Conservation (phyloP, 2,113 vertebrate genomes). For the Candoia aspera region DNA sequence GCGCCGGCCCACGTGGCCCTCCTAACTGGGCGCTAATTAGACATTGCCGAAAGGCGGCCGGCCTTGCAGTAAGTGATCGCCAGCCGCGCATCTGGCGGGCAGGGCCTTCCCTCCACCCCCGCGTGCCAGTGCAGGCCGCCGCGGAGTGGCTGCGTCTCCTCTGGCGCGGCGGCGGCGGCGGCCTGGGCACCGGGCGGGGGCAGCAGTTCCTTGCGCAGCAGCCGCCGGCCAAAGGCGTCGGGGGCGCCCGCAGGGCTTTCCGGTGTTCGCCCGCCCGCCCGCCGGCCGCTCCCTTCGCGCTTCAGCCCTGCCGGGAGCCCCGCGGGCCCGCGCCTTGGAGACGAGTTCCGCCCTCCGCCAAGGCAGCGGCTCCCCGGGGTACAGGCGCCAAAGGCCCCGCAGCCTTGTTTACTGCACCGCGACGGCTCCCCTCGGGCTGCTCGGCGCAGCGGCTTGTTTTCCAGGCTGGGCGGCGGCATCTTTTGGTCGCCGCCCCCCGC, state of each 20-base stretch:
- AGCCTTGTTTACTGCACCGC: background rate
- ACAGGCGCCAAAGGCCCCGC: background rate
- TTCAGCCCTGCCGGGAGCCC: background rate
- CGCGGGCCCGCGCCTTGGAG: background rate
- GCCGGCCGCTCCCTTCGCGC: background rate
- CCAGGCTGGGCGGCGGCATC: background rate
- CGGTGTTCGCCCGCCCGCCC: background rate
- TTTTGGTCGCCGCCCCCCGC: background rate
- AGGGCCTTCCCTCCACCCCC: too few relatives aligned
- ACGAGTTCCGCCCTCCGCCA: background rate
- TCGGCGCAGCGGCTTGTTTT: too few relatives aligned
- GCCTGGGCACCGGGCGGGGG: too few relatives aligned
- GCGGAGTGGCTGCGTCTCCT: too few relatives aligned
- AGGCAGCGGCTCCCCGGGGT: too few relatives aligned
- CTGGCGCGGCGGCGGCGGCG: too few relatives aligned
- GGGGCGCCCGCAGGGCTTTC: background rate
- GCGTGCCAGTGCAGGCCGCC: too few relatives aligned
- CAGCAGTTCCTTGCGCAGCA: too few relatives aligned
- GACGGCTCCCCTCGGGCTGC: background rate
- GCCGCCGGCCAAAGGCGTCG: constrained; percentile 56
- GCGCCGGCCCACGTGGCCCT: constrained; percentile 70
- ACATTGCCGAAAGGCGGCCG: constrained; percentile 74
- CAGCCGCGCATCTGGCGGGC: too few relatives aligned
- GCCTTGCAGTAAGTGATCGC: too few relatives aligned
- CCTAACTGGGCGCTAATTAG: constrained; percentile 83